Evolutionary conservation across 2,888 invertebrate species (phyloP).

Genomic region (Stenchaetothrips biformis): DNA sequence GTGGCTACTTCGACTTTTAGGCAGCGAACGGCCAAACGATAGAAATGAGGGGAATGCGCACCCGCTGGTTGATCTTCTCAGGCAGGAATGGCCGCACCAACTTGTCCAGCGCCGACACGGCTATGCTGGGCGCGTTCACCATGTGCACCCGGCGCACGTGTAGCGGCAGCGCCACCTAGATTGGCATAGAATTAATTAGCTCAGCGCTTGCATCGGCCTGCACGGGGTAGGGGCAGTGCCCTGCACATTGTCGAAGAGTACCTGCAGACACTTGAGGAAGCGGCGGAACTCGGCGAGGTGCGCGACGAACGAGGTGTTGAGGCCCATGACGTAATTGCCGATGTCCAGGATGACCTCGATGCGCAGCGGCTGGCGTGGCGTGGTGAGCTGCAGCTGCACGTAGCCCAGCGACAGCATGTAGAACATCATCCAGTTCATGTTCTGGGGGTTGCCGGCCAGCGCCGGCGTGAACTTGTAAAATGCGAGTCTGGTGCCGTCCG

Average conservation of each 20-base stretch:
- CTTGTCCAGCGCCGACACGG: background rate
- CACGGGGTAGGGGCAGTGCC: no score
- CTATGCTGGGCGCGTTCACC: background rate
- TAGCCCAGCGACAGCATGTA: slow-evolving; percentile 17
- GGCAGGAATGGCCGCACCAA: background rate
- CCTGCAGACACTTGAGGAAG: slow-evolving; percentile 8
- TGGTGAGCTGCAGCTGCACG: slow-evolving; percentile 17
- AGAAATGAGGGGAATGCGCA: background rate
- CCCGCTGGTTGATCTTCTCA: background rate
- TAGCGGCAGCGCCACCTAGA: background rate
- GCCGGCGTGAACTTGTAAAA: slow-evolving; percentile 7
- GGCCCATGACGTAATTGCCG: slow-evolving; percentile 9
- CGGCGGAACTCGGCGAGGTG: slow-evolving; percentile 10
- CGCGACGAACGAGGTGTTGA: slow-evolving; percentile 13
- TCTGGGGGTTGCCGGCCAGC: background rate
- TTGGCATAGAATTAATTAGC: background rate
- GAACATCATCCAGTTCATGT: slow-evolving; percentile 23
- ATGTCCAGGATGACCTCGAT: slow-evolving; percentile 8
- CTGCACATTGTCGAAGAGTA: background rate
- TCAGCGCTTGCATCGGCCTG: background rate
- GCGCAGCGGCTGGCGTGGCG: background rate
- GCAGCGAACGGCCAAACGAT: no score
- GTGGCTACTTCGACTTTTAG: no score
- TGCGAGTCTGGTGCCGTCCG: slow-evolving; percentile 5
- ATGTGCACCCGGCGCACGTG: background rate